A percentile compares a stretch with the other conserved stretches of the same genome.
These are phyloP conservation scores for Glyphotaelius pellucidus DNA, from an alignment of 2,888 invertebrate species.

Conservation along the genomic window DNA sequence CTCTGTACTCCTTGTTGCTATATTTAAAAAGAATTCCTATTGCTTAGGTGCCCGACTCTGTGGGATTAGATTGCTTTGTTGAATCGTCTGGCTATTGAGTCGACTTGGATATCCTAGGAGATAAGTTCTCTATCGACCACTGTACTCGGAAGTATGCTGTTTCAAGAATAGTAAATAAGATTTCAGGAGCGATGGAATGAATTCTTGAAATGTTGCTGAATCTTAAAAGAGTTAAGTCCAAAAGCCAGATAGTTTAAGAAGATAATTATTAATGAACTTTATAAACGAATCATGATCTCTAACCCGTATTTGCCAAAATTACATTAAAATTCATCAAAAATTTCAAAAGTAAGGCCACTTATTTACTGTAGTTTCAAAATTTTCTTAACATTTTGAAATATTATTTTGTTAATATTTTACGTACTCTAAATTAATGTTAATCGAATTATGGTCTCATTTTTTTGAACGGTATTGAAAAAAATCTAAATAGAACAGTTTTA, in stretches of 20 bases:
- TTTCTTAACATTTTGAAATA: not conserved
- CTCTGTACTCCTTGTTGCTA: not conserved
- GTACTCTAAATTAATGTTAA: too few species aligned
- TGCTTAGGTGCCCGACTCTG: not conserved
- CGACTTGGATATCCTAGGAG: not conserved
- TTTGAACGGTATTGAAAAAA: too few species aligned
- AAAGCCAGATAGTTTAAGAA: not conserved
- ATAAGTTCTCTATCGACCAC: not conserved
- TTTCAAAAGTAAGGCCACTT: not conserved
- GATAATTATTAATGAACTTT: not conserved
- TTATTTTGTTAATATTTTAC: too few species aligned
- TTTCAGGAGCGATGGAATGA: not conserved
- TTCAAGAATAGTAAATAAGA: not conserved
- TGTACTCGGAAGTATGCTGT: not conserved
- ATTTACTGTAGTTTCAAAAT: not conserved
- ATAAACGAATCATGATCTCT: not conserved
- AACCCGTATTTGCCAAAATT: not conserved
- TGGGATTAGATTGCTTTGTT: not conserved
- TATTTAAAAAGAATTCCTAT: not conserved
- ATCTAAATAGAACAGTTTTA: too few species aligned
- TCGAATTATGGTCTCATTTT: too few species aligned
- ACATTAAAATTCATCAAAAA: not conserved
- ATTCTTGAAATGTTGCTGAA: not conserved
- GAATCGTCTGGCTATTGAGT: not conserved
- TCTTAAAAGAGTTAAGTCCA: not conserved